These are phyloP conservation scores for Stegodyphus mimosarum DNA, from an alignment of 1,140 invertebrate species.

Conservation along the genomic window DNA sequence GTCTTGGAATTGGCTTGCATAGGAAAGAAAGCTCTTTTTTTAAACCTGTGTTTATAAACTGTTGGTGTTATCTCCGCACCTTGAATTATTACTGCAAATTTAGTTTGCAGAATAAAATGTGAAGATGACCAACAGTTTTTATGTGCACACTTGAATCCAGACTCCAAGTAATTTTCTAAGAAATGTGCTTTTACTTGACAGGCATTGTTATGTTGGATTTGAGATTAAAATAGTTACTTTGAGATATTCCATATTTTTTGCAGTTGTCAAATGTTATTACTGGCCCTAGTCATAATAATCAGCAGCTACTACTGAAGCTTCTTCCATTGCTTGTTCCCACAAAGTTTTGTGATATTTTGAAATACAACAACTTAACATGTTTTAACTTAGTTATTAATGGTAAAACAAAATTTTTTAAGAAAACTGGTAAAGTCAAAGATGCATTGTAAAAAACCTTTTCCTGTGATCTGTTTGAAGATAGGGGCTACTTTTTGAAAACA, in stretches of 20 bases:
- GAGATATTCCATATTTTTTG: conserved; percentile 36
- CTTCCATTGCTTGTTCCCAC: conserved; percentile 55
- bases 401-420: conserved; percentile 43
- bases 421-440: conserved; percentile 55
- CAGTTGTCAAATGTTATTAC: conserved; percentile 50
- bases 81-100: conserved; percentile 9
- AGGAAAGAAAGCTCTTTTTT: not conserved
- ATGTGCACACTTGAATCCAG: conserved; percentile 23
- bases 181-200: conserved; percentile 47
- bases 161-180: not conserved
- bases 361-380: conserved; percentile 51
- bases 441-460: conserved; percentile 37
- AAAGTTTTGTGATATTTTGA: conserved; percentile 52
- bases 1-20: conserved; percentile 4
- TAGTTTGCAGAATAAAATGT: conserved; percentile 18
- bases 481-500: conserved; percentile 61
- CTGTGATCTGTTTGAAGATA: conserved; percentile 56
- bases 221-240: conserved; percentile 52
- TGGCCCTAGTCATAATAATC: conserved; percentile 57
- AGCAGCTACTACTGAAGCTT: conserved; percentile 51
- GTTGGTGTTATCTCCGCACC: conserved; percentile 7
- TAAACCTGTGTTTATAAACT: conserved; percentile 5
- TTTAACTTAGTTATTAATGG: conserved; percentile 58
- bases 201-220: conserved; percentile 50
- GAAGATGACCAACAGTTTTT: conserved; percentile 26